Base-by-base conservation (phyloP, 64 coral and sea anemone species). In the Actinia tenebrosa region DNA sequence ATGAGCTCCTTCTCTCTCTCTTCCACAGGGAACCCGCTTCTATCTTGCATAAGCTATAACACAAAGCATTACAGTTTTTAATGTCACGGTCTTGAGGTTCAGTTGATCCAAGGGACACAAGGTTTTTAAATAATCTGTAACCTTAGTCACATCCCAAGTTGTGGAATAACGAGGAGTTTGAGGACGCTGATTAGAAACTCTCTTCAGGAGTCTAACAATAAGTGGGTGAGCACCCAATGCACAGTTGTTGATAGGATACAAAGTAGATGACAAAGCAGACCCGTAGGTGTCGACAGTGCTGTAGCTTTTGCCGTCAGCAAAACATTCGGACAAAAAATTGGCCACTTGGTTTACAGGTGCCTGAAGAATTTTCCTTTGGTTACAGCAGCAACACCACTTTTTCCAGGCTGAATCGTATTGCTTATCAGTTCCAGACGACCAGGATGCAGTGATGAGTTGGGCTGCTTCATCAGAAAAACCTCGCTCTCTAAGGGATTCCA, bases 51-150 rank as follows among this genome's bases (percentile, higher is more conserved):
- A 37, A 37, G 30, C 30, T 37, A 37, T 37, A 37, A 37, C 89
- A 95, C 94, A 95, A 87, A 89, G 87, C 87, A 95, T 92, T 17
- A 87, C 94, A 92, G 94, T 95, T 84, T 92, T 95, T 25, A 96
- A 84, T 72, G 95, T 97, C 27, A 93, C 55, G 68, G 18, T 68
- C 80, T 91, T 93, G 0, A 97, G 45, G 80, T 42, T 91, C 72
- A 91, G 60, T 80, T 93, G 87, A 71, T 81, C 80, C 77, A 98
- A 80, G 22, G 86, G 95, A 86, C 81, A 85, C 63, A 93, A 93
- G 11, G 95, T 93, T 50, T 78, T 90, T 53, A 98, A 86, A 90
- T 96, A 92, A 15, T 25, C 10, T 9, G 88, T 94, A 18, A 94
- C 88, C 53, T 87, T 90, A 45, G 88, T 55, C 13, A 94, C 84